Conservation (phyloP, 2,888 invertebrate genomes). For the Stratiomys singularior region DNA sequence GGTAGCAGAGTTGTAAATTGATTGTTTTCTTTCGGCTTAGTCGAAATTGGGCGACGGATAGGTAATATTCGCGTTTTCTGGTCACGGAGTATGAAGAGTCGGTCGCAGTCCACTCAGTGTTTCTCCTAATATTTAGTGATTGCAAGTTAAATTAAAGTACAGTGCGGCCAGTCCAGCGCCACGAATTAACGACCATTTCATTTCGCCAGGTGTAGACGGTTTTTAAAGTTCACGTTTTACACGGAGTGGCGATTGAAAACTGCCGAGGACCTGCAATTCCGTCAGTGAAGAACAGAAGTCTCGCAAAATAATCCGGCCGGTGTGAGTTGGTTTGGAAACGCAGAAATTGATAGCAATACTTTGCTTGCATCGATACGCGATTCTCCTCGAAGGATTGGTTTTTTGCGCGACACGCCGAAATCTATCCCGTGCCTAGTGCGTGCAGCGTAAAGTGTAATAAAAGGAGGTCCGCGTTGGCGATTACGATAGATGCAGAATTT, state of each 20-base stretch:
- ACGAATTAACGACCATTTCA: slow-evolving; percentile 29
- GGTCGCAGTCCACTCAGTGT: slow-evolving; percentile 17
- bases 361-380: background rate
- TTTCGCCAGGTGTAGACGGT: background rate
- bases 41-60: background rate
- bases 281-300: background rate
- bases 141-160: background rate
- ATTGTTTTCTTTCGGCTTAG: slow-evolving; percentile 27
- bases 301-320: slow-evolving; percentile 29
- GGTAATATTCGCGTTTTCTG: background rate
- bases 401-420: background rate
- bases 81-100: slow-evolving; percentile 7
- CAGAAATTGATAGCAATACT: background rate
- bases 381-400: background rate
- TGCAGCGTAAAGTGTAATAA: background rate
- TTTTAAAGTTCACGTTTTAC: background rate
- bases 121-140: slow-evolving; percentile 5
- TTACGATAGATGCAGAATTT: background rate
- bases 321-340: background rate
- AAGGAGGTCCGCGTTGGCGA: background rate
- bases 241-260: background rate
- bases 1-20: background rate
- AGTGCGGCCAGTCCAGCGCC: background rate
- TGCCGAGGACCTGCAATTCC: slow-evolving; percentile 6
- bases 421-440: slow-evolving; percentile 13